A percentile compares a stretch with the other conserved stretches of the same genome.
These are phyloP conservation scores for Caretta caretta DNA, from an alignment of 2,113 vertebrate genomes.

Conservation along the genomic window DNA sequence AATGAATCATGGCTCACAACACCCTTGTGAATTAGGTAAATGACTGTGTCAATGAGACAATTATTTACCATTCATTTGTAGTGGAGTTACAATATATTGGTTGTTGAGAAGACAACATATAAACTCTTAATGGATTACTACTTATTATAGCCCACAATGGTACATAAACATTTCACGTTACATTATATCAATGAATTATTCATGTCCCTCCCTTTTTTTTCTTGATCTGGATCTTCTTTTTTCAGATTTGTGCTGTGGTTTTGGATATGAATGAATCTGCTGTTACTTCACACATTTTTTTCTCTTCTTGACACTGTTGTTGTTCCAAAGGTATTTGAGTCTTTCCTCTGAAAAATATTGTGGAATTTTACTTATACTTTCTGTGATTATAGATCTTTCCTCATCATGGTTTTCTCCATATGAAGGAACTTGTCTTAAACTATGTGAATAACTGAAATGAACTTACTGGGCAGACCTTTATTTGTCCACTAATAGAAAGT, in stretches of 20 bases:
- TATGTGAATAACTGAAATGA: neutral
- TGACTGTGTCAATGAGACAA: neutral
- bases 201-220: neutral
- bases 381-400: neutral
- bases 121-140: neutral
- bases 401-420: neutral
- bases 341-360: neutral
- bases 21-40: neutral
- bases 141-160: neutral
- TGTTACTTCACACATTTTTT: neutral
- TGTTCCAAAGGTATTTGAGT: neutral
- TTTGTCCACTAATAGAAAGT: neutral
- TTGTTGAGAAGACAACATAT: neutral
- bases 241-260: neutral
- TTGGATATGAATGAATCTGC: neutral
- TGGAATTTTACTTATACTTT: neutral
- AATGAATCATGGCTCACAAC: neutral
- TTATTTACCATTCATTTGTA: slow-evolving; percentile 20
- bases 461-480: neutral
- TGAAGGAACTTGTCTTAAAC: neutral
- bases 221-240: neutral
- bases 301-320: neutral
- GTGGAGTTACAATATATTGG: neutral
- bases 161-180: neutral
- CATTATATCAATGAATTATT: neutral